Evolutionary conservation across 2,888 invertebrate species (phyloP), one percentile per base, ranked within the genome.

Genomic region (Tachina grossa): DNA sequence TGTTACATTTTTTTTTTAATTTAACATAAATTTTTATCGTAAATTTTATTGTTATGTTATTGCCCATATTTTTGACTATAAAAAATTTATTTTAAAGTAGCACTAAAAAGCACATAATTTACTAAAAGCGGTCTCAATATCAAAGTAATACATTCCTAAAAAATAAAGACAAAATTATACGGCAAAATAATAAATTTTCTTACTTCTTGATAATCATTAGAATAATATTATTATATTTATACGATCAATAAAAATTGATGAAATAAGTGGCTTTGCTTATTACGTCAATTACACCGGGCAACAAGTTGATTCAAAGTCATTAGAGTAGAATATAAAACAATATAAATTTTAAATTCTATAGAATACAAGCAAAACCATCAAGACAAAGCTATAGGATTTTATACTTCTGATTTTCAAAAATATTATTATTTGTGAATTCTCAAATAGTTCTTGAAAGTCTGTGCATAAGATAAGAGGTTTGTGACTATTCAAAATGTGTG

Each of bases 211-310:
- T 59, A 39, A 41, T n/a, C 59, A 59, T 41, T 10, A 59, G 9
- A 59, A 59, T 59, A 14, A 59, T n/a, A n/a, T 59, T n/a, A 59
- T 39, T n/a, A 59, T 41, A n/a, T 39, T 39, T 39, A 19, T n/a
- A 59, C 9, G n/a, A 59, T 59, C n/a, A 61, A 43, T 61, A 61
- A 61, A 61, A 43, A 43, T 61, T 41, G 41, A 41, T 11, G 3
- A 6, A 11, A 16, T 16, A 61, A 61, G 41, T 61, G 16, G n/a
- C 59, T 59, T n/a, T 2, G 14, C 10, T 41, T n/a, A 9, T 59
- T 41, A 43, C 16, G 16, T 16, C 4, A 43, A 16, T 61, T 61
- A 43, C 61, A 61, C 61, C 8, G 5, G 16, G 61, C 61, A 61
- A 43, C 61, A 16, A 61, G 6, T 11, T 39, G 0, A 57, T 9